Conservation (phyloP, 2,797 vertebrate species). For the Iguana delicatissima region DNA sequence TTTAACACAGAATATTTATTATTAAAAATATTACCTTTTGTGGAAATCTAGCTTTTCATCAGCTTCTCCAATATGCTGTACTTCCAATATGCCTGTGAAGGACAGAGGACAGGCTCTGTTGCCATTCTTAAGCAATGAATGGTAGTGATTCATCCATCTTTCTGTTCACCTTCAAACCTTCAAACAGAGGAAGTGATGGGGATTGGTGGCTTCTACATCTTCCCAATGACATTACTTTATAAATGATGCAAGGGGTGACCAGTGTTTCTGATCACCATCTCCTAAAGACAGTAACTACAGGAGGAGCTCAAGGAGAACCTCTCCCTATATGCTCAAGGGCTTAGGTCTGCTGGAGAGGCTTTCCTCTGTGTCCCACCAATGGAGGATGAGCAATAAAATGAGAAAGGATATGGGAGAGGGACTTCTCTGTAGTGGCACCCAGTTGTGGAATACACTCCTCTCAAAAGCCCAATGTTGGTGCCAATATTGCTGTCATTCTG, state of each 20-base stretch:
- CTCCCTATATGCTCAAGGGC: too few relatives aligned
- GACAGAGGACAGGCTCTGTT: not conserved
- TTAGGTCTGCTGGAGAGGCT: too few relatives aligned
- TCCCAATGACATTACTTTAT: not conserved
- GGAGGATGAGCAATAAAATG: too few relatives aligned
- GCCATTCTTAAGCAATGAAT: not conserved
- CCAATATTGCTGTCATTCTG: too few relatives aligned
- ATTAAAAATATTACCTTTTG: not conserved
- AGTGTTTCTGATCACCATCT: not conserved
- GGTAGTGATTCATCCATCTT: not conserved
- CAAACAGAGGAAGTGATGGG: not conserved
- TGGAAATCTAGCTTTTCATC: conserved; percentile 4
- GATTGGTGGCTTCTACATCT: not conserved
- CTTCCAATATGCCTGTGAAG: not conserved
- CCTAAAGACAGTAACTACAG: not conserved
- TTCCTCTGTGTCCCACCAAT: too few relatives aligned
- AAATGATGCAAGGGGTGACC: not conserved
- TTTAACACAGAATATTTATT: not conserved
- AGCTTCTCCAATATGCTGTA: not conserved
- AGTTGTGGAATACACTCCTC: too few relatives aligned
- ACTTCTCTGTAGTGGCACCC: too few relatives aligned
- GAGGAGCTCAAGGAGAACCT: too few relatives aligned
- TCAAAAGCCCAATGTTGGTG: too few relatives aligned
- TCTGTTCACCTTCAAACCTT: not conserved
- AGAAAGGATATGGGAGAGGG: too few relatives aligned